These are phyloP conservation scores for Riptortus pedestris DNA, from an alignment of 1,140 invertebrate species.

Conservation along the genomic window DNA sequence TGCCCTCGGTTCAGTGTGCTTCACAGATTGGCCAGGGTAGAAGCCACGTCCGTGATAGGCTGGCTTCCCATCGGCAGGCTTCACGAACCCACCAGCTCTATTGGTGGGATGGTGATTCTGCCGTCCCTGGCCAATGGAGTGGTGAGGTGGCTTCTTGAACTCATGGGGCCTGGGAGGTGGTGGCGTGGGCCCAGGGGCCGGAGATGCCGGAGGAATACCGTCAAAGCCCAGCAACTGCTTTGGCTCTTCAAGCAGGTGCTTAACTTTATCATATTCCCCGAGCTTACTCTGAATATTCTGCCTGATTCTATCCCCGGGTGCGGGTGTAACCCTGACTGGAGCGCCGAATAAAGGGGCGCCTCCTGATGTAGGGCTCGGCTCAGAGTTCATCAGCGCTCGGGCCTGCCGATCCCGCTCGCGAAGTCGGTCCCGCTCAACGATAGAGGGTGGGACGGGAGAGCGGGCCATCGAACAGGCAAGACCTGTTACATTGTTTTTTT, in stretches of 20 bases:
- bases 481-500: no score
- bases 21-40: slow-evolving; percentile 49
- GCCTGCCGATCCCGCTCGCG: slow-evolving; percentile 60
- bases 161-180: slow-evolving; percentile 37
- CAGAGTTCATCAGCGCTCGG: slow-evolving; percentile 56
- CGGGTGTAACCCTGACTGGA: slow-evolving; percentile 50
- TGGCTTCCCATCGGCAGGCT: slow-evolving; percentile 52
- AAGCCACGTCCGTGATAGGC: slow-evolving; percentile 46
- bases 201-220: slow-evolving; percentile 49
- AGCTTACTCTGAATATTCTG: slow-evolving; percentile 62
- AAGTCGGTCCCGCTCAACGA: slow-evolving; percentile 59
- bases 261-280: slow-evolving; percentile 57
- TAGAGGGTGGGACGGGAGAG: no score
- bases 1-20: slow-evolving; percentile 44
- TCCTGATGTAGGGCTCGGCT: slow-evolving; percentile 43
- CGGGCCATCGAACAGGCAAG: no score
- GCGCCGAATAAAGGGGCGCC: slow-evolving; percentile 45
- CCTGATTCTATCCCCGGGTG: slow-evolving; percentile 57
- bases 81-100: slow-evolving; percentile 44
- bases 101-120: slow-evolving; percentile 39
- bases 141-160: slow-evolving; percentile 51
- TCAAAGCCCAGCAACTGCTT: slow-evolving; percentile 61
- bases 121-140: slow-evolving; percentile 35
- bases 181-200: slow-evolving; percentile 37
- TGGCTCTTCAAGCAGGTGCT: slow-evolving; percentile 52